These are phyloP conservation scores for Ceratina japonica DNA, from an alignment of 1,140 invertebrate genomes.

Conservation along the genomic window DNA sequence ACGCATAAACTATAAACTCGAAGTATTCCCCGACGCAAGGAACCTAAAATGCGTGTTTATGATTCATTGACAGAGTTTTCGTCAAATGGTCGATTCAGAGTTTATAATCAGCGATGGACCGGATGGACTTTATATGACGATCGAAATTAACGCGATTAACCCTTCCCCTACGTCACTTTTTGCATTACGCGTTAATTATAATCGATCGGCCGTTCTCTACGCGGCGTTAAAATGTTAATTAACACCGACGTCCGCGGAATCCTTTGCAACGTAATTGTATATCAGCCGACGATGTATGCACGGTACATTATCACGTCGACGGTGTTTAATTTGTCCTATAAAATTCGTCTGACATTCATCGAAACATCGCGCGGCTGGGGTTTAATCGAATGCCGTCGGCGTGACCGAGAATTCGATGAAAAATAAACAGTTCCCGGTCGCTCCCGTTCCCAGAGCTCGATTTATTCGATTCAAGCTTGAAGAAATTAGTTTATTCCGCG, in stretches of 20 bases:
- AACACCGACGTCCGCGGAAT: neutral
- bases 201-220: neutral
- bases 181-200: neutral
- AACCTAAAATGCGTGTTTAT: too few species aligned
- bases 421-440: constrained; percentile 16
- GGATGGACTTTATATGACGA: neutral
- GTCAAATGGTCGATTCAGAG: too few species aligned
- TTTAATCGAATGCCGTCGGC: neutral
- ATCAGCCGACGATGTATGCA: neutral
- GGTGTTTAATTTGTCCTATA: constrained; percentile 16
- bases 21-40: too few species aligned
- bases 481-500: neutral
- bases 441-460: neutral
- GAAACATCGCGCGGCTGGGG: neutral
- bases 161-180: neutral
- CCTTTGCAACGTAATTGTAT: constrained; percentile 17
- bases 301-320: neutral
- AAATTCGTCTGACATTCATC: constrained; percentile 18
- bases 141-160: neutral
- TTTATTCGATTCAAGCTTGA: neutral
- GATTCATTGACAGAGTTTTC: too few species aligned
- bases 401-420: neutral
- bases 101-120: too few species aligned
- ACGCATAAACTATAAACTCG: too few species aligned
- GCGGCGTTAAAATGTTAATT: constrained; percentile 11